phyloP scores from a whole-genome alignment of 2,888 invertebrate species.

The Hemithea aestivaria region DNA sequence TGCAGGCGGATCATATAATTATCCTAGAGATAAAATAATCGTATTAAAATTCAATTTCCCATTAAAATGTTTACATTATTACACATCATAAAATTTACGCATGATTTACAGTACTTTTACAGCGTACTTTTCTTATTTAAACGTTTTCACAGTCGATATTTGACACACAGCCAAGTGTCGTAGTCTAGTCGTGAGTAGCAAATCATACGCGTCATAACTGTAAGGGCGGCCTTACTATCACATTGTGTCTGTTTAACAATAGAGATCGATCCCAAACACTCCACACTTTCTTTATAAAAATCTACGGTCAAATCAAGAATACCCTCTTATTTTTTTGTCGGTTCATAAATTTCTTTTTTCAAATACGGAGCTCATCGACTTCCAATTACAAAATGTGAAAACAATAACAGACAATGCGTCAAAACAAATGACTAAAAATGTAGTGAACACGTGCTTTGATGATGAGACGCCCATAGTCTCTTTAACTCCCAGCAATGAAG shows the following conservation, averaged over 20 bases:
- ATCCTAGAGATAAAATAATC: too few relatives aligned
- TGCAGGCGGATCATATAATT: too few relatives aligned
- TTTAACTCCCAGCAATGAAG: slow-evolving; percentile 44
- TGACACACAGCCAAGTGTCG: slow-evolving; percentile 63
- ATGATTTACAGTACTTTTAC: slow-evolving; percentile 35
- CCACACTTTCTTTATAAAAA: slow-evolving; percentile 12
- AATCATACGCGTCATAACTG: slow-evolving; percentile 46
- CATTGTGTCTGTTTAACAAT: slow-evolving; percentile 43
- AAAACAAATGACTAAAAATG: slow-evolving; percentile 48
- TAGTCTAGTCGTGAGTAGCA: slow-evolving; percentile 41
- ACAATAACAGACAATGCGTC: slow-evolving; percentile 36
- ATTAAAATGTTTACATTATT: slow-evolving; percentile 22
- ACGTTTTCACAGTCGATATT: slow-evolving; percentile 41
- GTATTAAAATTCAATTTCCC: too few relatives aligned
- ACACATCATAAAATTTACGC: slow-evolving; percentile 19
- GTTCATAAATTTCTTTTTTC: slow-evolving; percentile 8
- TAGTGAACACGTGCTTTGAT: slow-evolving; percentile 34
- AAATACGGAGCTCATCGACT: slow-evolving; percentile 51
- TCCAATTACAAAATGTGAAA: slow-evolving; percentile 32
- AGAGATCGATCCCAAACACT: slow-evolving; percentile 21
- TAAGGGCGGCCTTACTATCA: slow-evolving; percentile 42
- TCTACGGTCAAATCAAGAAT: neutral
- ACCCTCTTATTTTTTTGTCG: neutral
- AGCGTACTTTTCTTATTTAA: slow-evolving; percentile 38
- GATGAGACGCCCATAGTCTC: slow-evolving; percentile 30